Percentiles rank a stretch among this genome's conserved stretches.
These are phyloP conservation scores for Neomonachus schauinslandi DNA, from an alignment of 2,113 vertebrate genomes.

Conservation along the genomic window DNA sequence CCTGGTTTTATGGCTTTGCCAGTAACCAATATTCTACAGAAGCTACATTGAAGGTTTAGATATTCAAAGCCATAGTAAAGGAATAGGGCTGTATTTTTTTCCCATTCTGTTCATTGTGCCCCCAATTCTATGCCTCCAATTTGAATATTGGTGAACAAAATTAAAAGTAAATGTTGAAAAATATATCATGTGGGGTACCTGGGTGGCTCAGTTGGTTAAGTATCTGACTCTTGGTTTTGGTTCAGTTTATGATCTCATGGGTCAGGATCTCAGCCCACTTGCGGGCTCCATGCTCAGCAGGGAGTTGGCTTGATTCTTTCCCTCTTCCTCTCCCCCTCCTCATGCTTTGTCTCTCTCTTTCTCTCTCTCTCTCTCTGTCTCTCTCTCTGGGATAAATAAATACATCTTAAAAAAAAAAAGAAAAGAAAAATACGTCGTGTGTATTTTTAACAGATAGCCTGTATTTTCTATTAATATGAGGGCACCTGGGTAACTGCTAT, in stretches of 20 bases:
- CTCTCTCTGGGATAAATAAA: not conserved
- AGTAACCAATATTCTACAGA: not conserved
- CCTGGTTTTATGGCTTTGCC: not conserved
- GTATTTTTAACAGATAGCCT: slow-evolving; percentile 25
- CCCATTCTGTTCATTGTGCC: not conserved
- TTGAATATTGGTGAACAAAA: slow-evolving; percentile 36
- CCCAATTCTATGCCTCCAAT: not conserved
- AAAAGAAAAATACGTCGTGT: not conserved
- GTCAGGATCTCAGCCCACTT: not conserved
- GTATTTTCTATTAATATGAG: slow-evolving; percentile 45
- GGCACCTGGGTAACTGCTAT: slow-evolving; percentile 31
- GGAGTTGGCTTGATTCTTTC: not conserved
- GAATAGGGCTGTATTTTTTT: not conserved
- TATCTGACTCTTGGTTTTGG: not conserved
- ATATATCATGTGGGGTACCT: not conserved
- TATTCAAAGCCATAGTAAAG: not conserved
- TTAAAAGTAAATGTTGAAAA: slow-evolving; percentile 32
- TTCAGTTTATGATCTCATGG: not conserved
- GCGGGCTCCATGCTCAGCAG: not conserved
- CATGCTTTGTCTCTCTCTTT: not conserved
- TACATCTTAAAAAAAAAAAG: not conserved
- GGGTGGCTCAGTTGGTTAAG: not conserved
- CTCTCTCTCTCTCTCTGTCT: not conserved
- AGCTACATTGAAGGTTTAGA: not conserved
- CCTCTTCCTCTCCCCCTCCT: not conserved